Percentiles rank a stretch among this genome's conserved stretches.
Evolutionary conservation across 2,797 vertebrate species (phyloP).

Genomic region (Pyrocephalus nanus): DNA sequence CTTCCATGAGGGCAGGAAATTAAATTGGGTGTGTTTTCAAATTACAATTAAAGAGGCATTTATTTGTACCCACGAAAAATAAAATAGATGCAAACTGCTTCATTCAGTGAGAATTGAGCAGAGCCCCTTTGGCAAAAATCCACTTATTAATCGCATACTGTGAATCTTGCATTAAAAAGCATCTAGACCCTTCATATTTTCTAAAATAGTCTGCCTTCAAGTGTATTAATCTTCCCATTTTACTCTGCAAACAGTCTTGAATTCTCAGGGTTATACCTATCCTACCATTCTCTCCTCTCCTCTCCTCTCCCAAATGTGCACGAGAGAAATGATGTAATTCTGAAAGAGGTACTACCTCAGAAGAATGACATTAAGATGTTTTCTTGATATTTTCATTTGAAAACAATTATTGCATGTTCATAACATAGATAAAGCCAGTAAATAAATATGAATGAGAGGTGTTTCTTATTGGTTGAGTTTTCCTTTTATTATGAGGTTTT

Average conservation of each 20-base stretch:
- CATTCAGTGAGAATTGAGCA: neutral
- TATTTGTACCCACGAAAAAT: neutral
- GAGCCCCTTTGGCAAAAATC: neutral
- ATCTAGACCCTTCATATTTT: neutral
- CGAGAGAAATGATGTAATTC: fast-evolving
- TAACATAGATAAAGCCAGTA: neutral
- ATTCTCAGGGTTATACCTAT: neutral
- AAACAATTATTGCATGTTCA: neutral
- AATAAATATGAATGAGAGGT: neutral
- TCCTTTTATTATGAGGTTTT: neutral
- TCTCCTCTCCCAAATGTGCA: neutral
- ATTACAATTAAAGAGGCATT: neutral
- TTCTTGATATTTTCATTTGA: neutral
- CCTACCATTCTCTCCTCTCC: neutral
- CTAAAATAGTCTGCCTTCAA: neutral
- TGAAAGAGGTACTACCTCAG: neutral
- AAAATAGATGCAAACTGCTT: neutral
- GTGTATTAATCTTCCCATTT: neutral
- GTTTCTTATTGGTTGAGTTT: neutral
- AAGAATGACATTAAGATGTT: neutral
- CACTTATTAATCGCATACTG: neutral
- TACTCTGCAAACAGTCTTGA: neutral
- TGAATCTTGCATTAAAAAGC: neutral
- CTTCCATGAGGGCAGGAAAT: neutral
- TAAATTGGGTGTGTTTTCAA: neutral